Evolutionary conservation across 2,113 vertebrate species (phyloP).

Genomic region (Ailurus styani): DNA sequence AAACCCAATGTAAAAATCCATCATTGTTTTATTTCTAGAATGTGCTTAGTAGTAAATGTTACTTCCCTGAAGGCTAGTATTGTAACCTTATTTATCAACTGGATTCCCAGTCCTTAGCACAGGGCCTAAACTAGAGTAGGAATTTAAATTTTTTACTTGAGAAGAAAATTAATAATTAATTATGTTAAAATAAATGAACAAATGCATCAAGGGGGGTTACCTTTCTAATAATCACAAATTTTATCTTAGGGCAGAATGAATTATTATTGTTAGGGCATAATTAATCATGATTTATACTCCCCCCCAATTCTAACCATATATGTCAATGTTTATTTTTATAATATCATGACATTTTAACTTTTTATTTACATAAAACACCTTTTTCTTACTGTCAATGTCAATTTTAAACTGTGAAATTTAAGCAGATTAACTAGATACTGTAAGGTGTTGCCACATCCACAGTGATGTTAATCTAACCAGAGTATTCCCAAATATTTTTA

Average conservation of each 20-base stretch:
- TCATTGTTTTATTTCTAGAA: background rate
- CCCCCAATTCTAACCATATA: background rate
- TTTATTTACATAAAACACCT: background rate
- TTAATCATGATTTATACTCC: background rate
- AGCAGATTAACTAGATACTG: background rate
- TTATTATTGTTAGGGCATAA: background rate
- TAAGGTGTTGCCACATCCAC: background rate
- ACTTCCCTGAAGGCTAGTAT: background rate
- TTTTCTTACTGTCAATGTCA: background rate
- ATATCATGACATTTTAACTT: background rate
- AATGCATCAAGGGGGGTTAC: background rate
- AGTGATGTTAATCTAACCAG: background rate
- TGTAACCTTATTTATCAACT: background rate
- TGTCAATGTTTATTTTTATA: background rate
- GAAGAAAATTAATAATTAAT: background rate
- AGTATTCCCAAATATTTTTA: background rate
- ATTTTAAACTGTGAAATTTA: background rate
- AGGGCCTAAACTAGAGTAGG: background rate
- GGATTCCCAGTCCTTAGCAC: background rate
- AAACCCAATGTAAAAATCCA: background rate
- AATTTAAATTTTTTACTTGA: background rate
- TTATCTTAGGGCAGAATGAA: background rate
- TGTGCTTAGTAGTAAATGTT: background rate
- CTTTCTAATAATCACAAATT: background rate
- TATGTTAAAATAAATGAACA: background rate